Conservation (phyloP, 2,888 invertebrate species). For the Dasysyrphus tricinctus region DNA sequence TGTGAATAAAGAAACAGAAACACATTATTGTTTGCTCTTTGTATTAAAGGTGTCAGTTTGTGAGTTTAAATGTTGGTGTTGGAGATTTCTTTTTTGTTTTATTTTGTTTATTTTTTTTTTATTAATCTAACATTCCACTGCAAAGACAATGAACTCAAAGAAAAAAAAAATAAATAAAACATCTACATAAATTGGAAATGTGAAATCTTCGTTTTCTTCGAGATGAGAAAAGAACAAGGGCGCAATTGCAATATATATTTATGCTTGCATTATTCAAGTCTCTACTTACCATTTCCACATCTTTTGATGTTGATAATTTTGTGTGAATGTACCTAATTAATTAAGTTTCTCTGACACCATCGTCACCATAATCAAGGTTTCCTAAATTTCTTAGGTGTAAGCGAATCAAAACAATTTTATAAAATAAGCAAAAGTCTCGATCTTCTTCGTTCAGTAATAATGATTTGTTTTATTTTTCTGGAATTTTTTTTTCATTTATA, state of each 20-base stretch:
- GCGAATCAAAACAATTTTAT: slow-evolving; percentile 29
- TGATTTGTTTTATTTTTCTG: slow-evolving; percentile 80
- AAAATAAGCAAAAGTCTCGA: slow-evolving; percentile 45
- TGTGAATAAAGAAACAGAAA: slow-evolving; percentile 34
- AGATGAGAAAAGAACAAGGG: slow-evolving; percentile 18
- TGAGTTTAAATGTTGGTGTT: slow-evolving; percentile 46
- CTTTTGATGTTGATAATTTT: slow-evolving; percentile 9
- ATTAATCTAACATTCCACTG: slow-evolving; percentile 43
- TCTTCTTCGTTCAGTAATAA: slow-evolving; percentile 64
- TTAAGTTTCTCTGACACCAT: slow-evolving; percentile 6
- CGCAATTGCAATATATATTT: slow-evolving; percentile 12
- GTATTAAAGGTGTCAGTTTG: slow-evolving; percentile 58
- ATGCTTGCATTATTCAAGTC: slow-evolving; percentile 4
- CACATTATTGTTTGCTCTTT: slow-evolving; percentile 49
- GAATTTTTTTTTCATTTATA: slow-evolving; percentile 87
- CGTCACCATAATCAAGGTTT: neutral
- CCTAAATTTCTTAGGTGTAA: slow-evolving; percentile 17
- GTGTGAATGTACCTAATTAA: slow-evolving; percentile 9
- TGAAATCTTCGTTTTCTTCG: slow-evolving; percentile 20
- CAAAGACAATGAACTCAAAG: slow-evolving; percentile 65
- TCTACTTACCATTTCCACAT: neutral
- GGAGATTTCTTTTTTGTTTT: slow-evolving; percentile 42
- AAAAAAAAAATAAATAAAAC: slow-evolving; percentile 22
- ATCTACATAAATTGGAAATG: slow-evolving; percentile 38
- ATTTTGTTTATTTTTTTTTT: slow-evolving; percentile 1